These are phyloP conservation scores for cattle (Bos taurus) DNA, from an alignment of 2,113 vertebrate genomes.

Conservation along the genomic window DNA sequence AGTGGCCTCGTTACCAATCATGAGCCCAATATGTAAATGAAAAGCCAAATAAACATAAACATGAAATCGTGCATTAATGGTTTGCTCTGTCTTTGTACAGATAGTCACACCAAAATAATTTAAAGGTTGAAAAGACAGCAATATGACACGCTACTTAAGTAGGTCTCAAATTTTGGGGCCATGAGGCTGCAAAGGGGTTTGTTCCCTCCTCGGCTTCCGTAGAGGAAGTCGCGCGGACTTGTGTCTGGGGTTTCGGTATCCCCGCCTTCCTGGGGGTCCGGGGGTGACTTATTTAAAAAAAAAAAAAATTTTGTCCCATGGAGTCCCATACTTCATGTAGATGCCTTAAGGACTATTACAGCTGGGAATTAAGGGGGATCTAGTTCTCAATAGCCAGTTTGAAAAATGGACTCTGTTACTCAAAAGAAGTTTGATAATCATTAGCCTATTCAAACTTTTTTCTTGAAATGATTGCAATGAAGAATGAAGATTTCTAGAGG, in stretches of 20 bases:
- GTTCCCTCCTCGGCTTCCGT: conserved; percentile 69
- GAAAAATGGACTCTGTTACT: background rate
- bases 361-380: background rate
- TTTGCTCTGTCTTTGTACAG: background rate
- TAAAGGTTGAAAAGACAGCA: background rate
- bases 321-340: background rate
- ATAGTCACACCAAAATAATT: background rate
- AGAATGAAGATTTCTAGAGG: background rate
- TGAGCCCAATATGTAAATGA: background rate
- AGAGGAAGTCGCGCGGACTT: conserved; percentile 59
- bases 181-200: conserved; percentile 26
- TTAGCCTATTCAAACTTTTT: background rate
- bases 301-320: background rate
- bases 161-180: background rate
- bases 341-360: background rate
- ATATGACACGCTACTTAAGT: background rate
- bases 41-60: background rate
- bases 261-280: conserved; percentile 54
- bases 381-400: background rate
- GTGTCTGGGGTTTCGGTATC: conserved; percentile 40
- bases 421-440: background rate
- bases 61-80: background rate
- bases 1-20: background rate
- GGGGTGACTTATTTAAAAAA: conserved; percentile 52
- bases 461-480: background rate